These are phyloP conservation scores for Azorinus chamasolen DNA, from an alignment of 2,888 invertebrate genomes.

Conservation along the genomic window DNA sequence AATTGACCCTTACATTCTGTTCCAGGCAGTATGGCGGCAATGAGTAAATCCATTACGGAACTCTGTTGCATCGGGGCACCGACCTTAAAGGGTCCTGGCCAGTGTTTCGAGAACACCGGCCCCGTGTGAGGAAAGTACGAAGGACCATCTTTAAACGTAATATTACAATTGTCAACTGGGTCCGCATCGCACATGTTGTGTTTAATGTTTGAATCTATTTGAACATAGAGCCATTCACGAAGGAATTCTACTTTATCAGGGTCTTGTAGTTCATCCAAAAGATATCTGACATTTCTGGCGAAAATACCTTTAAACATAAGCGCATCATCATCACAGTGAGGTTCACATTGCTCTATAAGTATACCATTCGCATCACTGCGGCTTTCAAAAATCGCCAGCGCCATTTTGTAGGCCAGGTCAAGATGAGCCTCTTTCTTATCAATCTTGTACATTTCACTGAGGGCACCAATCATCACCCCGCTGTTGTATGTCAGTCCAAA, in stretches of 20 bases:
- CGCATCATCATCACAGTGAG: slow-evolving; percentile 67
- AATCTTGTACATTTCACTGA: slow-evolving; percentile 67
- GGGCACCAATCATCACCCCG: slow-evolving; percentile 65
- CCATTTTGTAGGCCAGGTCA: slow-evolving; percentile 65
- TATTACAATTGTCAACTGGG: slow-evolving; percentile 69
- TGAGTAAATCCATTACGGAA: slow-evolving; percentile 67
- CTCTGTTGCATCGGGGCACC: slow-evolving; percentile 74
- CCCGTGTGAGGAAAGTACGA: slow-evolving; percentile 69
- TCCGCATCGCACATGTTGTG: slow-evolving; percentile 63
- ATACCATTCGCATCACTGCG: slow-evolving; percentile 62
- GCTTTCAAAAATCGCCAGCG: slow-evolving; percentile 58
- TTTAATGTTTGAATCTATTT: slow-evolving; percentile 54
- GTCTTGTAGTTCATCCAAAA: slow-evolving; percentile 64
- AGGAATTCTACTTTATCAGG: slow-evolving; percentile 43
- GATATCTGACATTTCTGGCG: slow-evolving; percentile 64
- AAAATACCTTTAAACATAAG: slow-evolving; percentile 75
- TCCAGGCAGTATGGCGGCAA: slow-evolving; percentile 63
- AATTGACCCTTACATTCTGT: slow-evolving; percentile 63
- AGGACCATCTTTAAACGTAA: slow-evolving; percentile 70
- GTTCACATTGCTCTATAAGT: slow-evolving; percentile 70
- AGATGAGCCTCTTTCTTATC: slow-evolving; percentile 50
- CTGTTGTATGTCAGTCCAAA: slow-evolving; percentile 68
- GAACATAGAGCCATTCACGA: slow-evolving; percentile 63
- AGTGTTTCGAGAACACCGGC: slow-evolving; percentile 70
- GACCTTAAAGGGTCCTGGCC: slow-evolving; percentile 69